These are phyloP conservation scores for Tauraco erythrolophus DNA, from an alignment of 2,113 vertebrate species.

Conservation along the genomic window DNA sequence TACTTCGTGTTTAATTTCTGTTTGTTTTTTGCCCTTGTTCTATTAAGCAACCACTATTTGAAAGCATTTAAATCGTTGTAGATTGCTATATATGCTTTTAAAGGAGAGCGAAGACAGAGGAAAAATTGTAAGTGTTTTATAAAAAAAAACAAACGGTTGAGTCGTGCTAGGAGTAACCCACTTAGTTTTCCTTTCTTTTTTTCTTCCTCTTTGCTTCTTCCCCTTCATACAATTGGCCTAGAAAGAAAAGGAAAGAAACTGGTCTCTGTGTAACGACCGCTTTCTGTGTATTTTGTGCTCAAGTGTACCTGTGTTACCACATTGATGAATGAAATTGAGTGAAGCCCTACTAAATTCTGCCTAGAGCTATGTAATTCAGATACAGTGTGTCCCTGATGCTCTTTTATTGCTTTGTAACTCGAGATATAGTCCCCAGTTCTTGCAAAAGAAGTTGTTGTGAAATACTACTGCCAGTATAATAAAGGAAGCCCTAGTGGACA, in stretches of 20 bases:
- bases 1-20: background rate
- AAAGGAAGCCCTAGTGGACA: background rate
- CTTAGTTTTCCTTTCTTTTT: background rate
- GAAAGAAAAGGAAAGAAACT: background rate
- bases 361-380: background rate
- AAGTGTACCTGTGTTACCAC: conserved; percentile 45
- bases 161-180: background rate
- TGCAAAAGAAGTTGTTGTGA: conserved; percentile 21
- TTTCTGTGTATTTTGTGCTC: conserved; percentile 66
- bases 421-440: background rate
- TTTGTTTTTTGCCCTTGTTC: background rate
- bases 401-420: background rate
- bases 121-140: conserved; percentile 29
- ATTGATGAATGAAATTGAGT: conserved; percentile 81
- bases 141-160: background rate
- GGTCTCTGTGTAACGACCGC: conserved; percentile 23
- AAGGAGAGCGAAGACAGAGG: conserved; percentile 37
- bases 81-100: conserved; percentile 50
- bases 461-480: background rate
- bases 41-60: background rate
- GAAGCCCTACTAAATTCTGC: conserved; percentile 70
- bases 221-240: conserved; percentile 2
- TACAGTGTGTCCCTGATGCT: background rate
- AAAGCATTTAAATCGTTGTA: conserved; percentile 35
- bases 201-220: background rate